Percentiles rank a stretch among this genome's conserved stretches.
These are phyloP conservation scores for Alfaro cultratus DNA, from an alignment of 2,797 vertebrate species.

Conservation along the genomic window DNA sequence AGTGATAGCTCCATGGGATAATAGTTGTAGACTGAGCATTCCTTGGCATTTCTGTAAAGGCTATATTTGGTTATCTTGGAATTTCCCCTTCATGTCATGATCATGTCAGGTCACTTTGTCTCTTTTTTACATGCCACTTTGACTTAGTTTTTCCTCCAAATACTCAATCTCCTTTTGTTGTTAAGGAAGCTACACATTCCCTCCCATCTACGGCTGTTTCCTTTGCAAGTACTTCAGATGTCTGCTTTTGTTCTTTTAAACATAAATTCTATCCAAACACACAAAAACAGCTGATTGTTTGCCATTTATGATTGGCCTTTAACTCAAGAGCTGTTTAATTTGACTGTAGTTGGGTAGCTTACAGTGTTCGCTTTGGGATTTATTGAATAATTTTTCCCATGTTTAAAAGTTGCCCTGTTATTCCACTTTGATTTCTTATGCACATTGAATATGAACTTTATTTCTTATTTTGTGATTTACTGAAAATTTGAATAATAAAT, in stretches of 20 bases:
- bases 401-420: slow-evolving; percentile 1
- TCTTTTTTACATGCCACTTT: slow-evolving; percentile 47
- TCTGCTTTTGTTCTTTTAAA: slow-evolving; percentile 33
- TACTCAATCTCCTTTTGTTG: slow-evolving; percentile 41
- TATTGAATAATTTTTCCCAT: slow-evolving; percentile 31
- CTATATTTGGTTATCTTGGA: slow-evolving; percentile 60
- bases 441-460: background rate
- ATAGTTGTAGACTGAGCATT: slow-evolving; percentile 39
- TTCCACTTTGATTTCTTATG: background rate
- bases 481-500: background rate
- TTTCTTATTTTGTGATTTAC: background rate
- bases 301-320: slow-evolving; percentile 12
- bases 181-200: slow-evolving; percentile 25
- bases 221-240: slow-evolving; percentile 25
- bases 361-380: slow-evolving; percentile 28
- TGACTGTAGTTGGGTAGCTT: background rate
- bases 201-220: slow-evolving; percentile 7
- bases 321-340: slow-evolving; percentile 4
- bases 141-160: slow-evolving; percentile 42
- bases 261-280: slow-evolving; percentile 22
- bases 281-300: slow-evolving; percentile 5
- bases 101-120: slow-evolving; percentile 32
- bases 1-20: slow-evolving; percentile 32
- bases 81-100: slow-evolving; percentile 51
- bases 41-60: slow-evolving; percentile 45